These are phyloP conservation scores for Drosophila oshimai DNA, from an alignment of 1,140 invertebrate species.

Conservation along the genomic window DNA sequence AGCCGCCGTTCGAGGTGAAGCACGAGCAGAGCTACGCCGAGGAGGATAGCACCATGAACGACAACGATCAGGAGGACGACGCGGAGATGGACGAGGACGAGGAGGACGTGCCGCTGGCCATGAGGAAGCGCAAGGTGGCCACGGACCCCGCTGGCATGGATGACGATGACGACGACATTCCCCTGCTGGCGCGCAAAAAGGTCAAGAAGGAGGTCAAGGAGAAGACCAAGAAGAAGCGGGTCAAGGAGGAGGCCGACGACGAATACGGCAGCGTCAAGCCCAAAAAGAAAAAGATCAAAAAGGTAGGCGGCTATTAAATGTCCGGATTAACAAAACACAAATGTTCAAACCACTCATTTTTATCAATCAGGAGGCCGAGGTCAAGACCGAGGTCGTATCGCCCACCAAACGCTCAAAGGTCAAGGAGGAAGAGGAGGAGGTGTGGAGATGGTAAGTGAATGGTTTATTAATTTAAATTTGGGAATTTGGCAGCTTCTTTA, in stretches of 20 bases:
- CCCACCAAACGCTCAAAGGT: slow-evolving; percentile 89
- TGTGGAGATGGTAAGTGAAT: slow-evolving; percentile 94
- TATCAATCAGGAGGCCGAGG: slow-evolving; percentile 37
- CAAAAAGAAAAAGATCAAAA: slow-evolving; percentile 84
- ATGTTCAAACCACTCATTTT: not conserved
- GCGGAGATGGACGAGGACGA: slow-evolving; percentile 87
- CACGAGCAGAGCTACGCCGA: slow-evolving; percentile 58
- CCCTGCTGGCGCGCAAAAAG: slow-evolving; percentile 85
- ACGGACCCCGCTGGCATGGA: slow-evolving; percentile 28
- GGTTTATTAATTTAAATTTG: too few relatives aligned
- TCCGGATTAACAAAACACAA: not conserved
- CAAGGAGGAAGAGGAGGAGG: slow-evolving; percentile 89
- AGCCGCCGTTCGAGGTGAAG: slow-evolving; percentile 79
- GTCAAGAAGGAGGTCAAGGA: slow-evolving; percentile 85
- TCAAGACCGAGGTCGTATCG: slow-evolving; percentile 71
- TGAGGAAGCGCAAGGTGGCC: slow-evolving; percentile 70
- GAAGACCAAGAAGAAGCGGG: slow-evolving; percentile 85
- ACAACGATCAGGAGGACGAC: slow-evolving; percentile 86
- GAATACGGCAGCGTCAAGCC: slow-evolving; percentile 84
- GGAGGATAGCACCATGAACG: slow-evolving; percentile 60
- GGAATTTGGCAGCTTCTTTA: too few relatives aligned
- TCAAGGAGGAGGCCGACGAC: slow-evolving; percentile 86
- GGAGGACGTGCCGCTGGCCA: slow-evolving; percentile 91
- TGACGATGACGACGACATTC: slow-evolving; percentile 86
- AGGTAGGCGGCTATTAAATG: slow-evolving; percentile 48